Evolutionary conservation across 1,140 invertebrate species (phyloP), one percentile per base, ranked within the genome.

Genomic region (Drosophila navojoa): DNA sequence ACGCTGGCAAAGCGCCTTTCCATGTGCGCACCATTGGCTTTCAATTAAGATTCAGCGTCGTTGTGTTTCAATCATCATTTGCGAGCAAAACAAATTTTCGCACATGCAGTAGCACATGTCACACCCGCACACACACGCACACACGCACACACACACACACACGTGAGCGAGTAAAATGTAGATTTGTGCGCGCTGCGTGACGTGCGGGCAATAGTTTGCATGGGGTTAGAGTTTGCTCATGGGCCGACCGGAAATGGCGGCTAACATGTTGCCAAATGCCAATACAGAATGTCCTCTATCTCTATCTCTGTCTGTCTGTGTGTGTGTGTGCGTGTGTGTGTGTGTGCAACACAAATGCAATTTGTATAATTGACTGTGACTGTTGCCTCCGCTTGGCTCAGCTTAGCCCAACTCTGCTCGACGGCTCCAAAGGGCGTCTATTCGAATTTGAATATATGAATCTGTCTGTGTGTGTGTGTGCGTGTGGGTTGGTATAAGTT

Each of bases 301-400:
- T 16, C 53, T 57, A 54, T 27, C 25, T 40, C 58, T 57, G 58
- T 32, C 42, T 50, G 63, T 45, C 15, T 47, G 9, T 40, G 25
- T 40, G 49, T 42, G 19, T 63, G 49, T 62, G 55, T 47, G 57
- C 16, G 50, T 42, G 25, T 15, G 32, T 55, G 58, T 52, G 29
- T 45, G 32, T 25, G 67, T 60, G 76, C 76, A 75, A 79, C 66
- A 76, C 80, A 82, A 87, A 86, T 86, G 82, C 82, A 86, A 86
- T 87, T 86, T 86, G 82, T 87, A 86, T 86, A 86, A 86, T 86
- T 86, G 82, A 86, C 82, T 86, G 82, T 87, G 81, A 86, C 81
- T 85, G 77, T 72, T 69, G 53, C 68, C 77, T 70, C 49, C 19
- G 61, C 29, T 59, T 22, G 32, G 66, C 47, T 52, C 35, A 35